Base-by-base conservation (phyloP, 2,113 vertebrate genomes). In the Alligator mississippiensis region DNA sequence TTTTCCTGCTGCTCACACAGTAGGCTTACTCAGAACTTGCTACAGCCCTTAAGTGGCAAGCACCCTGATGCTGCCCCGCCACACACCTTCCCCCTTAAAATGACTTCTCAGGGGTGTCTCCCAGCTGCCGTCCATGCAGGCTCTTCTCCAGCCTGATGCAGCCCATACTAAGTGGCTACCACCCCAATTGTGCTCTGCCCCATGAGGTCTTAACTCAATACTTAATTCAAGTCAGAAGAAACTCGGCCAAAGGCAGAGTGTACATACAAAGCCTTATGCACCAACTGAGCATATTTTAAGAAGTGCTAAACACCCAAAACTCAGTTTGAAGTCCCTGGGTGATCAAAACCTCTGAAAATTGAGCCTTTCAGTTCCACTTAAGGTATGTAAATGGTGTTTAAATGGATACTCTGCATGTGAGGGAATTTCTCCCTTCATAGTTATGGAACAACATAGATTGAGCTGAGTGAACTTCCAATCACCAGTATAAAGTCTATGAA, bases 301-400 rank as follows among this genome's bases (percentile, higher is more conserved):
- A 80, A 0, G 10, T 19, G 21, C 64, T 80, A 64, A 82, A 34
- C 80, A 24, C 6, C 15, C 54, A 34, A 64, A 84, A n/a, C 5
- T 4, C 13, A 19, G 19, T n/a, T 81, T 0, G 2, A 14, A 63
- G 22, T 13, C 75, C 11, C 0, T 0, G 9, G 1, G 24, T 4
- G 19, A 30, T 77, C 2, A 54, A 30, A 13, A 63, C 11, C 16
- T 79, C 63, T 59, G 28, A 64, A 91, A 80, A 84, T 17, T 8
- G 92, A 34, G 12, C 8, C 25, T 84, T 84, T 27, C 76, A 25
- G 17, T 74, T 78, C 27, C n/a, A 58, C 9, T 6, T 60, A 57
- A 59, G 61, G 10, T 84, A 30, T 58, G 30, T 93, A 66, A 13
- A n/a, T 1, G 0, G 76, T 68, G 30, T 27, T 85, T 81, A 79